Evolutionary conservation across 2,888 invertebrate genomes (phyloP), one percentile per base, ranked within the genome.

Genomic region (Mythimna albipuncta): DNA sequence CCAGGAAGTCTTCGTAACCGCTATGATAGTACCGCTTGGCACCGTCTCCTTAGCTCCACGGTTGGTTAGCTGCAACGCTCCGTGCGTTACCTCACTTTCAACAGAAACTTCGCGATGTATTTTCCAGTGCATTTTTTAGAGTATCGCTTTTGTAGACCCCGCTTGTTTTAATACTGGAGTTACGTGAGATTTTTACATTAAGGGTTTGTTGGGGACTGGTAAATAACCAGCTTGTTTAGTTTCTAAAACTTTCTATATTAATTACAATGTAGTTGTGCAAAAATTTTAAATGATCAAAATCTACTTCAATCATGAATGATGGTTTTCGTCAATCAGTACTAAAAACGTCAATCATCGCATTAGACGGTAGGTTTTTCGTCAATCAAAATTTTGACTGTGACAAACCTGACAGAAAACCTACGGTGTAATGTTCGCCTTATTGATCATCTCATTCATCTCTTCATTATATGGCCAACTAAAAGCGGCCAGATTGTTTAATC

Each of bases 1-100:
- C 47, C 6, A 0, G 6, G 16, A 13, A n/a, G n/a, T n/a, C 6
- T 50, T 52, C 4, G 0, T 11, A 68, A 71, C 73, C 89, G 91
- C 91, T 81, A 0, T 7, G 1, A 70, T 79, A 84, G 32, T 77
- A 69, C 9, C 85, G 26, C 13, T 83, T 87, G 85, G 75, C n/a
- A 72, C 91, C 91, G 87, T 79, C 87, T 91, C 93, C 92, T 93
- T 88, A 89, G 91, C 92, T 93, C 93, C 87, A 95, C 88, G 95
- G 94, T 93, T 96, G 94, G 96, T 96, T 96, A 95, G 95, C 91
- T 93, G 94, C 94, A 93, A 92, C 94, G 94, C 93, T 93, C 92
- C 93, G 93, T 95, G 95, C 95, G 95, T 95, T 95, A 94, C 95
- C 93, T 95, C 93, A 94, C 94, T 95, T 93, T 94, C 93, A 93